phyloP scores from a whole-genome alignment of 2,888 invertebrate species.

The Luperina nickerlii region DNA sequence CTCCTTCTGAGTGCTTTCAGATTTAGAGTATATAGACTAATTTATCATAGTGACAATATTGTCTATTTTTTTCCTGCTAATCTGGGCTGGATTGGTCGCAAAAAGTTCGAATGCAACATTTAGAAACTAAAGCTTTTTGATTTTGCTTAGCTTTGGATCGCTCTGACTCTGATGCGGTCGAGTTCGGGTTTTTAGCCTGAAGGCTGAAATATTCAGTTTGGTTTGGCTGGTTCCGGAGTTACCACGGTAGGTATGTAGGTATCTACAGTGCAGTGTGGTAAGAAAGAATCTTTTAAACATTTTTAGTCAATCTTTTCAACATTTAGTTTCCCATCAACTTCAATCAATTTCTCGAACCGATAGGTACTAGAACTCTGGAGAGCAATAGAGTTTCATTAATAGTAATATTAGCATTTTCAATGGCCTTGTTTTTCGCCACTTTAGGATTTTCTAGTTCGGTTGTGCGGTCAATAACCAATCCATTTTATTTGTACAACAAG shows the following conservation, averaged over 20 bases:
- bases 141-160: not conserved
- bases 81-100: not conserved
- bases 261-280: not conserved
- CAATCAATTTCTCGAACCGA: not conserved
- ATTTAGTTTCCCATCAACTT: not conserved
- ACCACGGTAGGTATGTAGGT: not conserved
- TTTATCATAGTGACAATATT: not conserved
- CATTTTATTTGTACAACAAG: constrained; percentile 22
- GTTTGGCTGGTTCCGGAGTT: constrained; percentile 2
- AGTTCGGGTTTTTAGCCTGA: not conserved
- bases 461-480: constrained; percentile 18
- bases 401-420: not conserved
- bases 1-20: constrained; percentile 3
- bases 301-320: not conserved
- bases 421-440: not conserved
- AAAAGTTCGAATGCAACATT: not conserved
- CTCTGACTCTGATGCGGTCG: not conserved
- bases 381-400: not conserved
- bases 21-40: not conserved
- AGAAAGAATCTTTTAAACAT: not conserved
- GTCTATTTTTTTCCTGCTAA: not conserved
- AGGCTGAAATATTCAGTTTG: constrained; percentile 19
- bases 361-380: not conserved
- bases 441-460: not conserved
- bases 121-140: not conserved